Base-by-base conservation (phyloP, 2,888 invertebrate species). In the Alsophila aescularia region DNA sequence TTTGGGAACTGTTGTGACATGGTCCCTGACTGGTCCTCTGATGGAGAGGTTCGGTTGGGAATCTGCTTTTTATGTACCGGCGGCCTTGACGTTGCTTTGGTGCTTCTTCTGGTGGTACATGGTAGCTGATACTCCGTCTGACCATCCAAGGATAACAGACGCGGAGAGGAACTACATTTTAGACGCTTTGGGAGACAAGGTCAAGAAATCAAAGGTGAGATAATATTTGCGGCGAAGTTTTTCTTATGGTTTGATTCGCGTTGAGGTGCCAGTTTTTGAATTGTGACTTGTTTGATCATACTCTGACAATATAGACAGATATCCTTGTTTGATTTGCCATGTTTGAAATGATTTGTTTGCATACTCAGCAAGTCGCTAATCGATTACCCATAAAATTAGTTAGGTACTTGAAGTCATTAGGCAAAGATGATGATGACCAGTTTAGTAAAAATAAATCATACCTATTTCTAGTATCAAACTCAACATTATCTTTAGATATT, bases 1-100 rank as follows among this genome's bases (percentile, higher is more conserved):
- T 0, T 90, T 96, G 48, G 95, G 94, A 2, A 95, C 95, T 0
- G 94, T 95, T 0, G 82, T 95, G 1, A 94, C 95, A 0, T 95
- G 94, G 93, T 94, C 95, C 0, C 76, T 95, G 1, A 93, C 94
- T 24, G 95, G 95, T 2, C 79, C 92, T 0, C 87, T 95, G 0
- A 93, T 95, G 50, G 93, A 94, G 48, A 78, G 81, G 9, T 85
- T 92, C 15, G 94, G 94, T 52, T 96, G 95, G 95, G 92, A 92
- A 16, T 93, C 93, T 73, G 95, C 94, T 1, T 95, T 95, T 82
- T 95, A 95, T 70, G 85, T 94, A 1, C 92, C 95, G 0, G 93
- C 93, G 0, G 77, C 92, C 0, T 72, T 94, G 9, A 90, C 93
- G 40, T 29, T 93, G 0, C 58, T 93, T 5, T 94, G 95, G 83